Percentiles rank a stretch among this genome's conserved stretches.
Conservation (phyloP, 2,888 invertebrate species). For the Sinelater perroti region DNA sequence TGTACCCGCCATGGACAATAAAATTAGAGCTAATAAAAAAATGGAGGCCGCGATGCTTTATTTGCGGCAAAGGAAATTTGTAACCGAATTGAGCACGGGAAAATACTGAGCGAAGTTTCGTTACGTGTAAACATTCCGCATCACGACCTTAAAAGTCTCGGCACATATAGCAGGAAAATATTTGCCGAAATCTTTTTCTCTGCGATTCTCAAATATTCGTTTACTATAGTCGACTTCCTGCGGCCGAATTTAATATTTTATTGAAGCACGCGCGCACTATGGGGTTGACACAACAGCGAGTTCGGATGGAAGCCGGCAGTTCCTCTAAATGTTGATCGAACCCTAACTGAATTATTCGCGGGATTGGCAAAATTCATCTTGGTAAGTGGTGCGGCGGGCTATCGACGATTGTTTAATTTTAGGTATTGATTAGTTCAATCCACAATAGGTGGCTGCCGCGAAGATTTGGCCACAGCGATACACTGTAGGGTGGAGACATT, state of each 20-base stretch:
- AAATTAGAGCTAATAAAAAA: no score
- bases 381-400: neutral
- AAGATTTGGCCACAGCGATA: no score
- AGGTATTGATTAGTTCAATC: neutral
- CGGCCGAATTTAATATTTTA: slow-evolving; percentile 17
- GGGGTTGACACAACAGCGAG: slow-evolving; percentile 4
- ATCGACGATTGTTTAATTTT: slow-evolving; percentile 1
- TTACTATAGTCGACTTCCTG: slow-evolving; percentile 8
- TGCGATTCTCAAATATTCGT: slow-evolving; percentile 6
- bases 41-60: no score
- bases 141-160: neutral
- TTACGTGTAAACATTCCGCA: neutral
- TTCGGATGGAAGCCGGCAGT: neutral
- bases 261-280: neutral
- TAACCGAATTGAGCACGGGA: no score
- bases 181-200: slow-evolving; percentile 6
- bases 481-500: no score
- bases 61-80: no score
- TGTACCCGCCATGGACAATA: neutral
- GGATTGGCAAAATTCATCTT: neutral
- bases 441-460: no score
- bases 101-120: neutral
- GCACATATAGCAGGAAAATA: slow-evolving; percentile 2
- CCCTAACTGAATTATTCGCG: neutral
- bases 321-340: slow-evolving; percentile 1